Base-by-base conservation (phyloP, 64 coral and sea anemone genomes). In the Porites lutea region DNA sequence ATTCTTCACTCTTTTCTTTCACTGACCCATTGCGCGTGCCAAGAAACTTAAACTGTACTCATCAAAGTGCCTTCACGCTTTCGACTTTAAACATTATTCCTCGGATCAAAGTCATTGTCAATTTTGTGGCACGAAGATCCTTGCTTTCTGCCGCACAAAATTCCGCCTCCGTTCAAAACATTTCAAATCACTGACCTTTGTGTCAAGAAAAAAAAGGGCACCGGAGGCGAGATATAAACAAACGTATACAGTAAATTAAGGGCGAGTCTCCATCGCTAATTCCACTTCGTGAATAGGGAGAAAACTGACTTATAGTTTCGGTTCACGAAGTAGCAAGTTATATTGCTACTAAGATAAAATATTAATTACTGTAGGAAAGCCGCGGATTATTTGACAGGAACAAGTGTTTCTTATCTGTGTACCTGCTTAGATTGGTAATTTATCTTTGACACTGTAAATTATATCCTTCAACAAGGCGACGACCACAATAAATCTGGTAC, bases 321-420 rank as follows among this genome's bases (percentile, higher is more conserved):
- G 8, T 52, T 69, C n/a, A 12, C 13, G 47, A 84, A 84, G 14
- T 51, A 84, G 14, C 81, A 21, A 69, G 63, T 84, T 37, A 3
- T n/a, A 84, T 58, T 2, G 15, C 11, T 27, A 60, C 53, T n/a
- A 46, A n/a, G 23, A 84, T 84, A 84, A 84, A 84, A 84, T 68
- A 84, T 84, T 84, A 47, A 84, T 68, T 19, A 84, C 46, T 49
- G 16, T 12, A 13, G 18, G 3, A 48, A 68, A 66, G 44, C 14
- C 48, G 22, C 16, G 51, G 18, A 21, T 50, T 68, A 84, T 84
- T 84, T 84, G 81, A 52, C 63, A 84, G 49, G 45, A 84, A 23
- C 81, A 51, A 84, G 45, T 13, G 47, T 68, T 13, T 11, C 46
- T 44, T 84, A 50, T 65, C 16, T 68, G 27, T 68, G 46, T 67